Conservation (phyloP, 2,797 vertebrate species). For the Danio kyathit region DNA sequence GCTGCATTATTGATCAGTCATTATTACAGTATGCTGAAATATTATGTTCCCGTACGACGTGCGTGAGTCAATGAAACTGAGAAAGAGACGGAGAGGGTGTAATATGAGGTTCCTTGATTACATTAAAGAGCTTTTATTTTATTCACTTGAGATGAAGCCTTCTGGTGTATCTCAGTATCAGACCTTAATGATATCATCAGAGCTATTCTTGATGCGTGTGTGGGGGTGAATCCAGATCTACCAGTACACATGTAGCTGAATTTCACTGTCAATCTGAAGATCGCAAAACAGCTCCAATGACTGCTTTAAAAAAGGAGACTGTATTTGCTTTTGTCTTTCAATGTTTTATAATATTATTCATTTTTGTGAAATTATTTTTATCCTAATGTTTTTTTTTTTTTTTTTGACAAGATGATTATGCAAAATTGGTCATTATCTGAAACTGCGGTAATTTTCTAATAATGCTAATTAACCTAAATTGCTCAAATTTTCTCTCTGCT, state of each 20-base stretch:
- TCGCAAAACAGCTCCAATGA: neutral
- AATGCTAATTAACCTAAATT: conserved; percentile 30
- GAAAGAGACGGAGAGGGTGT: conserved; percentile 63
- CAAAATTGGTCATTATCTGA: conserved; percentile 25
- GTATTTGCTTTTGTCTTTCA: neutral
- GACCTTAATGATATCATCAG: conserved; percentile 69
- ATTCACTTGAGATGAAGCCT: conserved; percentile 81
- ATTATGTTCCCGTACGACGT: conserved; percentile 60
- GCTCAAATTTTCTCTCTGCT: conserved; percentile 19
- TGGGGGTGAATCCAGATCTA: neutral
- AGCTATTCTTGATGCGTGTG: conserved; percentile 42
- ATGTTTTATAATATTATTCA: neutral
- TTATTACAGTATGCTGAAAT: conserved; percentile 77
- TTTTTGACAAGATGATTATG: conserved; percentile 63
- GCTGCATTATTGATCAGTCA: conserved; percentile 84
- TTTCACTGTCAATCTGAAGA: conserved; percentile 2
- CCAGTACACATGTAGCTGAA: conserved; percentile 17
- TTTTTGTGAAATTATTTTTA: conserved; percentile 69
- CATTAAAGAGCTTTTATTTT: conserved; percentile 82
- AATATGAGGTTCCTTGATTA: conserved; percentile 85
- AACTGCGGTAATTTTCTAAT: conserved; percentile 14
- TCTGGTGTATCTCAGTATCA: conserved; percentile 77
- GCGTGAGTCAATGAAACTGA: conserved; percentile 50
- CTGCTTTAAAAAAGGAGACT: neutral
- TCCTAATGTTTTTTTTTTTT: conserved; percentile 68